Evolutionary conservation across 2,888 invertebrate species (phyloP).

Genomic region (Ectropis crepuscularia): DNA sequence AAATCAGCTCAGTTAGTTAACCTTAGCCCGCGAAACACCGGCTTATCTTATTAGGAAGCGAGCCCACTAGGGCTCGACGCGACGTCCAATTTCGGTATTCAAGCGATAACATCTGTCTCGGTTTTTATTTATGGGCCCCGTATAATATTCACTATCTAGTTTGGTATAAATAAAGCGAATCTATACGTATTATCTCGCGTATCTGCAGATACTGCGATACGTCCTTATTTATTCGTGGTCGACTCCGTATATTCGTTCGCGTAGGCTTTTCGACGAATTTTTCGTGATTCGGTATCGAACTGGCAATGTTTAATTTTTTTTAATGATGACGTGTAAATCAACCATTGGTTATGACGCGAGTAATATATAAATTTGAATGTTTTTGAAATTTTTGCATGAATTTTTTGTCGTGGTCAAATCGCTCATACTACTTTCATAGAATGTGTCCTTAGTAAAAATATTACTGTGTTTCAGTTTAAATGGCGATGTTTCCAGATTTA

Average conservation of each 20-base stretch:
- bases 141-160: slow-evolving; percentile 65
- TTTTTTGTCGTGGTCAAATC: too few relatives aligned
- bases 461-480: too few relatives aligned
- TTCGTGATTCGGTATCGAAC: slow-evolving; percentile 16
- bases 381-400: too few relatives aligned
- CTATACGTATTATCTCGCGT: slow-evolving; percentile 61
- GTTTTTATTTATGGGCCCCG: slow-evolving; percentile 67
- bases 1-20: slow-evolving; percentile 17
- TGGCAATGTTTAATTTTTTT: background rate
- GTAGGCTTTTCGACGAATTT: slow-evolving; percentile 31
- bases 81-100: slow-evolving; percentile 59
- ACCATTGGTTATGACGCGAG: background rate
- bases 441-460: too few relatives aligned
- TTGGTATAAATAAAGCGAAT: slow-evolving; percentile 64
- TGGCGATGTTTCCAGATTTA: too few relatives aligned
- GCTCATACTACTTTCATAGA: too few relatives aligned
- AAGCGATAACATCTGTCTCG: slow-evolving; percentile 61
- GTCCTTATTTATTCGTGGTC: slow-evolving; percentile 59
- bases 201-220: slow-evolving; percentile 60
- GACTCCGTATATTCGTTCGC: slow-evolving; percentile 50
- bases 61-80: slow-evolving; percentile 45
- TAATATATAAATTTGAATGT: too few relatives aligned
- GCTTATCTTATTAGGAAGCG: slow-evolving; percentile 54
- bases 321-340: background rate
- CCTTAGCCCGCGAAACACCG: slow-evolving; percentile 38